phyloP scores from a whole-genome alignment of 2,888 invertebrate species.

The Mesoligia furuncula region DNA sequence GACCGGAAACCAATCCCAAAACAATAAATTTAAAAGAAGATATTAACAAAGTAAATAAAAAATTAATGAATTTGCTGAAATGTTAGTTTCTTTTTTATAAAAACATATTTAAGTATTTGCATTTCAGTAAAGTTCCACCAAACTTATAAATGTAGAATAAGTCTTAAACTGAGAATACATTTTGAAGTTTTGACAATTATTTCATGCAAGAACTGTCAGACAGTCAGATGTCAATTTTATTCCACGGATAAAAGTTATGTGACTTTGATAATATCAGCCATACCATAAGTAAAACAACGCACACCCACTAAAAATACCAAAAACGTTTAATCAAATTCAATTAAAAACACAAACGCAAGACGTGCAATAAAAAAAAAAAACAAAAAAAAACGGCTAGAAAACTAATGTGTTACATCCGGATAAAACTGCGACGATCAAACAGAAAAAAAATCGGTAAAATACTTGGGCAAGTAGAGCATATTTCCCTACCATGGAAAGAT shows the following conservation, averaged over 20 bases:
- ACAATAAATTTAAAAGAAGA: background rate
- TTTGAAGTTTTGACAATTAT: too few relatives aligned
- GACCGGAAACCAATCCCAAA: background rate
- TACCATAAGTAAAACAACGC: too few relatives aligned
- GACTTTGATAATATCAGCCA: too few relatives aligned
- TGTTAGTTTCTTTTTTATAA: background rate
- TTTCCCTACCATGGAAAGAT: background rate
- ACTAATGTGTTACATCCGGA: background rate
- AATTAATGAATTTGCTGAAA: background rate
- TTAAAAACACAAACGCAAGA: background rate
- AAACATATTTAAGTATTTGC: background rate
- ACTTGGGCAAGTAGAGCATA: slow-evolving; percentile 34
- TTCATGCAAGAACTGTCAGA: too few relatives aligned
- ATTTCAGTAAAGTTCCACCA: background rate
- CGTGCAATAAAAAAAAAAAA: background rate
- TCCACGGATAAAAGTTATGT: too few relatives aligned
- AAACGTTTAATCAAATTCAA: background rate
- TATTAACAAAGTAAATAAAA: background rate
- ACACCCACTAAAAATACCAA: too few relatives aligned
- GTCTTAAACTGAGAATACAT: too few relatives aligned
- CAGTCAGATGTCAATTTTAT: too few relatives aligned
- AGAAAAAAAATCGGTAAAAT: background rate
- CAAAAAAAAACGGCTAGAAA: background rate
- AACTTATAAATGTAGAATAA: too few relatives aligned
- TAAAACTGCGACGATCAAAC: background rate